phyloP scores from a whole-genome alignment of 2,113 vertebrate genomes.

The Alectura lathami region DNA sequence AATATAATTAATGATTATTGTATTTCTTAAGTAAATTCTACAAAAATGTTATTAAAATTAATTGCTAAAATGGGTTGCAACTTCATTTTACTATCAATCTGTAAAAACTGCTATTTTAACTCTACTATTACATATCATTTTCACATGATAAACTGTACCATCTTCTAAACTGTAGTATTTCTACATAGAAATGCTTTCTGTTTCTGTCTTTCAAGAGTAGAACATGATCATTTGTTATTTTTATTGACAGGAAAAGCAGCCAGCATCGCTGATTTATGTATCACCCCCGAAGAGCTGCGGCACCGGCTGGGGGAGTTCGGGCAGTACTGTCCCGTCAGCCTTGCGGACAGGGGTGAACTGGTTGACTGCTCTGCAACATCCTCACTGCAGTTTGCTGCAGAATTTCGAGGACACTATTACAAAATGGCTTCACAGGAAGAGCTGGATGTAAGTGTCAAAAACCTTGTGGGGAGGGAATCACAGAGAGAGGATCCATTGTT shows the following conservation, averaged over 20 bases:
- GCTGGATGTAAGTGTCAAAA: conserved; percentile 80
- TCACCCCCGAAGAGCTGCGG: conserved; percentile 85
- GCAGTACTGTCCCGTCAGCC: conserved; percentile 90
- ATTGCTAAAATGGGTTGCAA: not conserved
- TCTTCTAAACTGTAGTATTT: not conserved
- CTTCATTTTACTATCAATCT: not conserved
- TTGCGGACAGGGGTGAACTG: conserved; percentile 85
- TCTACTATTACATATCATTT: not conserved
- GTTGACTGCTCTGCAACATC: conserved; percentile 80
- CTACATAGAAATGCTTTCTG: not conserved
- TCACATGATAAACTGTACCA: not conserved
- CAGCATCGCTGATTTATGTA: conserved; percentile 84
- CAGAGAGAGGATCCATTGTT: not conserved
- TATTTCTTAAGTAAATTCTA: not conserved
- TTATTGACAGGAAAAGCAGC: conserved; percentile 84
- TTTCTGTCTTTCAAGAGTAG: not conserved
- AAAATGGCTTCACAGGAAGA: conserved; percentile 86
- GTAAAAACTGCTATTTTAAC: not conserved
- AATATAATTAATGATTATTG: not conserved
- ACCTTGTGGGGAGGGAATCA: not conserved
- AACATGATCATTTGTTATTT: not conserved
- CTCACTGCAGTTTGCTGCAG: conserved; percentile 83
- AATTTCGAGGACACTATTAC: conserved; percentile 88
- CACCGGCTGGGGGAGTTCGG: conserved; percentile 85
- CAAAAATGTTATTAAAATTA: not conserved